Percentiles rank a stretch among this genome's conserved stretches.
These are phyloP conservation scores for Steromphala cineraria DNA, from an alignment of 2,888 invertebrate genomes.

Conservation along the genomic window DNA sequence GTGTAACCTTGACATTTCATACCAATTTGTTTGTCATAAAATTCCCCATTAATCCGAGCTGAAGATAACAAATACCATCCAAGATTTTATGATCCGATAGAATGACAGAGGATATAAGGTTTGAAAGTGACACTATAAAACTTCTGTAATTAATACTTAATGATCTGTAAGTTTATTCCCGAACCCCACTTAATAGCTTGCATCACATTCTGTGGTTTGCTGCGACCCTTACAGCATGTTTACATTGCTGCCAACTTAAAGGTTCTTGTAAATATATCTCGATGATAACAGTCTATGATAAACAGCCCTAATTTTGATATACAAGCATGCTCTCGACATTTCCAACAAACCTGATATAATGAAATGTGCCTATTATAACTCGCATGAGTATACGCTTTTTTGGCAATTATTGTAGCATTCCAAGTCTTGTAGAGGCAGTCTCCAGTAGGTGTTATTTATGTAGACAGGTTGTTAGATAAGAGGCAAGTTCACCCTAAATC, in stretches of 20 bases:
- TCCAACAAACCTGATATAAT: not conserved
- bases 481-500: not conserved
- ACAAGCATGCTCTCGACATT: not conserved
- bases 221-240: not conserved
- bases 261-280: not conserved
- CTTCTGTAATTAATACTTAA: no score
- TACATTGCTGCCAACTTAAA: not conserved
- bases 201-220: no score
- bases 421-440: not conserved
- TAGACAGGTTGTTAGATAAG: not conserved
- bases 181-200: no score
- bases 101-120: no score
- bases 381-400: not conserved
- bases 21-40: not conserved
- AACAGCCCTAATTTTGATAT: conserved; percentile 1
- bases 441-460: not conserved
- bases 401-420: not conserved
- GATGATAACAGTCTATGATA: not conserved
- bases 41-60: not conserved
- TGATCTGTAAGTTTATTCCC: no score
- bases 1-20: no score
- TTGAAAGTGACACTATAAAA: no score
- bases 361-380: not conserved
- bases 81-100: not conserved
- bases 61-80: not conserved